phyloP scores from a whole-genome alignment of 2,113 vertebrate genomes.

The Prietella phreatophila region DNA sequence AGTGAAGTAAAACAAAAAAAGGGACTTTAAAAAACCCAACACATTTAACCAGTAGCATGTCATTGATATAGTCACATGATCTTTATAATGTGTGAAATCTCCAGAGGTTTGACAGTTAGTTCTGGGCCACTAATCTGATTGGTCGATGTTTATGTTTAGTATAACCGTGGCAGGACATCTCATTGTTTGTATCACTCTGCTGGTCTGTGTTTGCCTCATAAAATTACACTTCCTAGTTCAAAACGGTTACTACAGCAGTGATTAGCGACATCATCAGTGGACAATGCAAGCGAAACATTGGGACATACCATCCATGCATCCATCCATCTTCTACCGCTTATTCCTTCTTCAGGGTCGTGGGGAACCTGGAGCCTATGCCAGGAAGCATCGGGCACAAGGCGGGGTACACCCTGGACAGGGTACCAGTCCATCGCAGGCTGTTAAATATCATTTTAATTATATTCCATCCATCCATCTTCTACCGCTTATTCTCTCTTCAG shows the following conservation, averaged over 20 bases:
- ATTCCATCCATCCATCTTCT: too few species aligned
- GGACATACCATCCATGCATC: neutral
- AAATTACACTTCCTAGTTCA: neutral
- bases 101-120: neutral
- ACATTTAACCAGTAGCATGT: neutral
- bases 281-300: neutral
- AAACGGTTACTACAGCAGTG: neutral
- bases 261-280: neutral
- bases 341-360: too few species aligned
- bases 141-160: neutral
- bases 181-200: neutral
- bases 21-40: neutral
- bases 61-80: neutral
- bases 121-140: neutral
- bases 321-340: too few species aligned
- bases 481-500: too few species aligned
- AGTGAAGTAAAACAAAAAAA: neutral
- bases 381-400: too few species aligned
- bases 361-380: too few species aligned
- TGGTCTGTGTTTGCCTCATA: neutral
- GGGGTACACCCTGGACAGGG: too few species aligned
- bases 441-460: too few species aligned
- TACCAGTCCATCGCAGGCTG: too few species aligned
- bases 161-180: neutral
- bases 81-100: neutral